Conservation (phyloP, 2,113 vertebrate species). For the Saccopteryx bilineata region DNA sequence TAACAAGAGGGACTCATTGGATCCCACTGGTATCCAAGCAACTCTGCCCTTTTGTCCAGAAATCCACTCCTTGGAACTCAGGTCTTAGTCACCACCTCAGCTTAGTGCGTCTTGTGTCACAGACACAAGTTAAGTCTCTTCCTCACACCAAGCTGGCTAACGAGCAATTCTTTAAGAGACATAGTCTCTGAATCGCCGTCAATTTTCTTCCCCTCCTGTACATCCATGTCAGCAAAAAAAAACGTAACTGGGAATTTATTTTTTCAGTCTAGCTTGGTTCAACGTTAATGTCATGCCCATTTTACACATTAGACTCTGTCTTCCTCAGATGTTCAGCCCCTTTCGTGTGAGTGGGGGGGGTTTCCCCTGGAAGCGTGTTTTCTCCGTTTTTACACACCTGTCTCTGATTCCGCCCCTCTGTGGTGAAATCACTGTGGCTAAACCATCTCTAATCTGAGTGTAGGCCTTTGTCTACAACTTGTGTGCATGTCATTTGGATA, state of each 20-base stretch:
- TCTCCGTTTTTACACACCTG: neutral
- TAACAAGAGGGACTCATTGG: neutral
- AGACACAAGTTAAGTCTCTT: neutral
- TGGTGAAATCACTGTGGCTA: neutral
- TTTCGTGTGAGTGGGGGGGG: neutral
- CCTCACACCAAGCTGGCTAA: neutral
- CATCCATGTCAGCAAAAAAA: neutral
- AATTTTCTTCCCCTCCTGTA: neutral
- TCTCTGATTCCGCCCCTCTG: neutral
- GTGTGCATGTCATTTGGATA: neutral
- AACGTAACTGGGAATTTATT: neutral
- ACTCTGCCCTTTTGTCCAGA: rapidly evolving
- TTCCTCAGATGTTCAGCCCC: neutral
- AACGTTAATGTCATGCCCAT: neutral
- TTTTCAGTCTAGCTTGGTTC: neutral
- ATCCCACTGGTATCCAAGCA: too few relatives aligned
- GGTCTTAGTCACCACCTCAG: neutral
- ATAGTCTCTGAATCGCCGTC: neutral
- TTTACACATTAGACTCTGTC: neutral
- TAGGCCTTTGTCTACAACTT: neutral
- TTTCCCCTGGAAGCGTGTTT: neutral
- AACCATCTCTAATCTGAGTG: neutral
- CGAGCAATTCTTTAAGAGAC: neutral
- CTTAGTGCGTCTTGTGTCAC: neutral
- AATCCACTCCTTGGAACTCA: neutral